Evolutionary conservation across 2,797 vertebrate genomes (phyloP).

Genomic region (Myripristis murdjan): DNA sequence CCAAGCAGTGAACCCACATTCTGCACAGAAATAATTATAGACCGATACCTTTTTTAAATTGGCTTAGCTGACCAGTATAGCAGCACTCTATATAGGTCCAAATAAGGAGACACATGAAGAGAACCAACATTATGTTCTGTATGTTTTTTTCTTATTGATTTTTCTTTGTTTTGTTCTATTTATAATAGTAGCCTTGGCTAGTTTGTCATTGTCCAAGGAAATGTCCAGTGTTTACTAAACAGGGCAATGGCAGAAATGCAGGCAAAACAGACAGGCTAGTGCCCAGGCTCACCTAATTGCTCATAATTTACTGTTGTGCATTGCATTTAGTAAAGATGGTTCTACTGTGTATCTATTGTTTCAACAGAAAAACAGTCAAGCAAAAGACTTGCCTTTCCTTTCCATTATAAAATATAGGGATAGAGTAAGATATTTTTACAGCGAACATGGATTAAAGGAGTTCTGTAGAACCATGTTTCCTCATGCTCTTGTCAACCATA

Average conservation of each 20-base stretch:
- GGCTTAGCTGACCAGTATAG: constrained; percentile 71
- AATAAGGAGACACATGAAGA: constrained; percentile 50
- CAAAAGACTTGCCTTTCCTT: constrained; percentile 52
- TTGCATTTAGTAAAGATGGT: constrained; percentile 73
- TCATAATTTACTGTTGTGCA: constrained; percentile 76
- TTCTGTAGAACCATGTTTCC: no score
- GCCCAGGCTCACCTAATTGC: constrained; percentile 50
- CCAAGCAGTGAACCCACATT: constrained; percentile 54
- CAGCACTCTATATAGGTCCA: constrained; percentile 60
- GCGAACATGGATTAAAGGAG: no score
- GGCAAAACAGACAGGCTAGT: constrained; percentile 2
- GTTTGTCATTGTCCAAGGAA: constrained; percentile 36
- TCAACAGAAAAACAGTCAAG: constrained; percentile 47
- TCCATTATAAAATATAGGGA: no score
- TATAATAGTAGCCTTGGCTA: constrained; percentile 66
- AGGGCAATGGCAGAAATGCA: background rate
- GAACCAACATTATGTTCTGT: constrained; percentile 60
- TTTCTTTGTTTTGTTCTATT: constrained; percentile 70
- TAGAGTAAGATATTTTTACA: no score
- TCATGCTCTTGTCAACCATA: no score
- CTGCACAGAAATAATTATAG: constrained; percentile 52
- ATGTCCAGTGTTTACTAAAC: constrained; percentile 20
- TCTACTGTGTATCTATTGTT: constrained; percentile 70
- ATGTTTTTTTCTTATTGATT: constrained; percentile 57
- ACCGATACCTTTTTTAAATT: constrained; percentile 59